A percentile compares a stretch with the other conserved stretches of the same genome.
Evolutionary conservation across 1,140 invertebrate species (phyloP).

Genomic region (Pemphigus obesinymphae): DNA sequence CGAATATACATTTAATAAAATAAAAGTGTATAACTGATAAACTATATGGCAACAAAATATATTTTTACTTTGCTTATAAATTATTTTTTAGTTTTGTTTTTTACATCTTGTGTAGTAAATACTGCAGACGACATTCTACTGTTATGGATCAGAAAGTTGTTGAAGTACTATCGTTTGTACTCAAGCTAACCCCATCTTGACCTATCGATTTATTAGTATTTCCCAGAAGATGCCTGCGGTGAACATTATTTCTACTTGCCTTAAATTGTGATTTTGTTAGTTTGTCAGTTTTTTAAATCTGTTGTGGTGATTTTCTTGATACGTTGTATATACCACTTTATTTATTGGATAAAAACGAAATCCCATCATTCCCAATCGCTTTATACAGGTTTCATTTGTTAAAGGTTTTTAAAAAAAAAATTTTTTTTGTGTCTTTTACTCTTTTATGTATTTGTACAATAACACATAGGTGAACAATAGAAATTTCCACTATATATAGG

Average conservation of each 20-base stretch:
- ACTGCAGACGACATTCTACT: not conserved
- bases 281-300: constrained; percentile 1
- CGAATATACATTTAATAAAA: too few relatives aligned
- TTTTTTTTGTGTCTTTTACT: not conserved
- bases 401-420: too few relatives aligned
- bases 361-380: not conserved
- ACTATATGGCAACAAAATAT: too few relatives aligned
- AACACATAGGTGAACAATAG: not conserved
- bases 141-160: constrained; percentile 1
- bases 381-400: not conserved
- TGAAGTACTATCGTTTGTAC: not conserved
- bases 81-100: not conserved
- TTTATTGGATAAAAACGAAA: constrained; percentile 12
- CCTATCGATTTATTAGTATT: constrained; percentile 21
- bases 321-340: not conserved
- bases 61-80: too few relatives aligned
- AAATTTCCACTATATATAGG: not conserved
- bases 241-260: constrained; percentile 1
- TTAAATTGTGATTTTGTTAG: constrained; percentile 15
- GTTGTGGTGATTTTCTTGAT: not conserved
- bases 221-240: not conserved
- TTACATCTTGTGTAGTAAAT: not conserved
- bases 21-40: too few relatives aligned
- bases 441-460: not conserved
- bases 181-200: constrained; percentile 11